phyloP scores from a whole-genome alignment of 2,113 vertebrate species.

The Circaetus cinerascens region DNA sequence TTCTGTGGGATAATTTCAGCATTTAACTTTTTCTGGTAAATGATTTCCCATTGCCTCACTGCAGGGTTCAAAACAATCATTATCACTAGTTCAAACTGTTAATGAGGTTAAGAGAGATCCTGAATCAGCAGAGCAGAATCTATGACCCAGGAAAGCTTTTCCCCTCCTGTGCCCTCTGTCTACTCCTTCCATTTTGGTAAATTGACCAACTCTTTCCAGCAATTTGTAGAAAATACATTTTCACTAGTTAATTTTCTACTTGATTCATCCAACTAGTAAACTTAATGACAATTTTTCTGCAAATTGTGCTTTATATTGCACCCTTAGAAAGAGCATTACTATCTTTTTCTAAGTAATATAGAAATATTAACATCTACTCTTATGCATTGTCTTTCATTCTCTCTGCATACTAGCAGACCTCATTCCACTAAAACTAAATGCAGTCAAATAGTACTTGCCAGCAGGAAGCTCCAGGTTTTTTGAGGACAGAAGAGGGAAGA shows the following conservation, averaged over 20 bases:
- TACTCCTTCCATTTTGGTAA: background rate
- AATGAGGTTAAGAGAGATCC: conserved; percentile 63
- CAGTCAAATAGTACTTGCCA: background rate
- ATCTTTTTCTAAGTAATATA: background rate
- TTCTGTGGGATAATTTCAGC: conserved; percentile 9
- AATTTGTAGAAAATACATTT: conserved; percentile 66
- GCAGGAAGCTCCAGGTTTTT: background rate
- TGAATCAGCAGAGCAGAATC: conserved; percentile 73
- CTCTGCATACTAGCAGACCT: background rate
- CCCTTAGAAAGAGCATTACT: background rate
- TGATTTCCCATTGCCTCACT: conserved; percentile 31
- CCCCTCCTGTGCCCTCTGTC: background rate
- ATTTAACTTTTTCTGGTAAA: conserved; percentile 29
- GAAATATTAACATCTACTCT: background rate
- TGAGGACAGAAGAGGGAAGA: background rate
- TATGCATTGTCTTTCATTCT: background rate
- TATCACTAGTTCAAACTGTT: conserved; percentile 50
- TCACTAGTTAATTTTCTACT: conserved; percentile 51
- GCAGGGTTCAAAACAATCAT: conserved; percentile 49
- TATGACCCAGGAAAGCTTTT: conserved; percentile 54
- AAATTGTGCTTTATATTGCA: background rate
- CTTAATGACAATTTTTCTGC: background rate
- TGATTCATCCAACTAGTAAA: conserved; percentile 43
- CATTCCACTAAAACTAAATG: background rate
- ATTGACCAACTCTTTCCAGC: conserved; percentile 45